Evolutionary conservation across 64 coral and sea anemone species (phyloP).

Genomic region (Stichodactyla mertensii): DNA sequence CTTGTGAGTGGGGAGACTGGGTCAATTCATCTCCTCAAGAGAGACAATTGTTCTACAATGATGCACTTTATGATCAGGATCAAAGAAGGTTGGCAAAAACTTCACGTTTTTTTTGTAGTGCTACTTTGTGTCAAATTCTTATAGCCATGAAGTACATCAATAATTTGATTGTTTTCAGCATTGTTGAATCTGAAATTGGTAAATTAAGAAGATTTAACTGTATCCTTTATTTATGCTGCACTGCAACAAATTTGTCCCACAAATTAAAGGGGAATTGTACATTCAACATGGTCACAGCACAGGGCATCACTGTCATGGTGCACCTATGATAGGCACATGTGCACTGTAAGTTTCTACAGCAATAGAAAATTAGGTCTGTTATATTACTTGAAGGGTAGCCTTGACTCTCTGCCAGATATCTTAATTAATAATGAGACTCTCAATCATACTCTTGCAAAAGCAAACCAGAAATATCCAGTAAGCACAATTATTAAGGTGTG

Average conservation of each 20-base stretch:
- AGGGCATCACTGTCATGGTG: no score
- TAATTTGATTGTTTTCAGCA: constrained; percentile 2
- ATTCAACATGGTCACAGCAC: no score
- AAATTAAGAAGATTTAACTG: constrained; percentile 77
- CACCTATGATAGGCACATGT: no score
- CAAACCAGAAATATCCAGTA: constrained; percentile 2
- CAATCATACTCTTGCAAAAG: background rate
- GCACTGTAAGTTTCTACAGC: no score
- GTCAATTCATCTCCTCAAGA: constrained; percentile 26
- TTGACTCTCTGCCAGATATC: background rate
- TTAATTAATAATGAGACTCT: background rate
- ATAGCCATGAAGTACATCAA: background rate
- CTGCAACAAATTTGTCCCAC: no score
- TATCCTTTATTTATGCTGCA: constrained; percentile 22
- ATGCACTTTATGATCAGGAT: constrained; percentile 37
- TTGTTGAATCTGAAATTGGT: constrained; percentile 44
- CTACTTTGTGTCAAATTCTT: background rate
- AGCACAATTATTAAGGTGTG: background rate
- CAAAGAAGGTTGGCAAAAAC: constrained; percentile 13
- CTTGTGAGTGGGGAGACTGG: constrained; percentile 43
- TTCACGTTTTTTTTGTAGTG: background rate
- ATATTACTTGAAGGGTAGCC: background rate
- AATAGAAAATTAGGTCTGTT: background rate
- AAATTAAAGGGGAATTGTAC: no score
- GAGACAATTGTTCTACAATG: constrained; percentile 41